A percentile compares a stretch with the other conserved stretches of the same genome.
Evolutionary conservation across 1,140 invertebrate species (phyloP).

Genomic region (Platorchestia sp.): DNA sequence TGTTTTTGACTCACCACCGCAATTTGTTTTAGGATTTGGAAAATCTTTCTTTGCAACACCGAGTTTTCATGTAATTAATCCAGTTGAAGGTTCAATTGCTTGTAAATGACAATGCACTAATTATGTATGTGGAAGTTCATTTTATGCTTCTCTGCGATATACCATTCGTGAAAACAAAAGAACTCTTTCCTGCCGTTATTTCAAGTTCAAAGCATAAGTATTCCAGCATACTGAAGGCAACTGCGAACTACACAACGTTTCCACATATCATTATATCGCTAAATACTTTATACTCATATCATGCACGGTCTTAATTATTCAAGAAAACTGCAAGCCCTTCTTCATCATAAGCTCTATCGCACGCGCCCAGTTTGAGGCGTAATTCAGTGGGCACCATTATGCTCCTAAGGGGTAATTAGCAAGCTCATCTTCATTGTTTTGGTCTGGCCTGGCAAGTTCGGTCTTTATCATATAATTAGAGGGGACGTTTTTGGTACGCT

Average conservation of each 20-base stretch:
- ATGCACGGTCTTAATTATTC: background rate
- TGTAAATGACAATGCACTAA: too few relatives aligned
- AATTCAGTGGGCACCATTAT: background rate
- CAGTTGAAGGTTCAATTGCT: too few relatives aligned
- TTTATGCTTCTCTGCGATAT: too few relatives aligned
- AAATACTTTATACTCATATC: background rate
- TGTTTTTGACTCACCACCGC: too few relatives aligned
- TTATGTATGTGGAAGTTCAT: too few relatives aligned
- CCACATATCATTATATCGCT: background rate
- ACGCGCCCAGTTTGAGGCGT: background rate
- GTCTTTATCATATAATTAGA: conserved; percentile 53
- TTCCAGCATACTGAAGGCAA: too few relatives aligned
- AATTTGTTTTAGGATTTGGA: too few relatives aligned
- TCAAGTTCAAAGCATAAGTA: too few relatives aligned
- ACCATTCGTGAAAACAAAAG: too few relatives aligned
- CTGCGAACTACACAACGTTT: background rate
- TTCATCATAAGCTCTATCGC: background rate
- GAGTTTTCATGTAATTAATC: too few relatives aligned
- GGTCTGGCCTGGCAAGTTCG: conserved; percentile 33
- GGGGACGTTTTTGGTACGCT: background rate
- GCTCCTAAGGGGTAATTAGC: conserved; percentile 37
- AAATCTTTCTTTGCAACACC: too few relatives aligned
- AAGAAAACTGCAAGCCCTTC: background rate
- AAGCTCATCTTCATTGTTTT: conserved; percentile 53
- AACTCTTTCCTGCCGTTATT: too few relatives aligned